Evolutionary conservation across 1,140 invertebrate species (phyloP).

Genomic region (Drosophila parabipectinata): DNA sequence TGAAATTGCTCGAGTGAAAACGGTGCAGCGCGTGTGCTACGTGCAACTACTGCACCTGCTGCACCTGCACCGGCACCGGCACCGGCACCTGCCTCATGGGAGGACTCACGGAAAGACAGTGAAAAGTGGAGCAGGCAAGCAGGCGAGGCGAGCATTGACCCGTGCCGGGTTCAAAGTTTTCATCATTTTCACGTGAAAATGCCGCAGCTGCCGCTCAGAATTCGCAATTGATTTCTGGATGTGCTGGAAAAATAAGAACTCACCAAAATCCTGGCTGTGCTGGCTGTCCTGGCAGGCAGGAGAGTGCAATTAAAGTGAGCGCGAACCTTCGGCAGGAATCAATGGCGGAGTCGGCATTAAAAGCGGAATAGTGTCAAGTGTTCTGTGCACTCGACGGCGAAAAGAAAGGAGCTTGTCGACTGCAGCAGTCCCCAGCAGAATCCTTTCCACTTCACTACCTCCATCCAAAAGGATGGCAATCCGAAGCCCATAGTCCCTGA

Average conservation of each 20-base stretch:
- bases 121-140: constrained; percentile 15
- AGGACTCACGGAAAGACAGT: background rate
- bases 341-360: constrained; percentile 30
- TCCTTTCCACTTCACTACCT: background rate
- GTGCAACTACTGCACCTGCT: constrained; percentile 3
- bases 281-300: background rate
- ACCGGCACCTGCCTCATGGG: background rate
- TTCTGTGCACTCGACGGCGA: constrained; percentile 1
- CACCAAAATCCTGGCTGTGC: background rate
- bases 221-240: background rate
- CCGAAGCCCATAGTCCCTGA: constrained; percentile 16
- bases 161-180: constrained; percentile 15
- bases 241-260: background rate
- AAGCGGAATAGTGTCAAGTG: constrained; percentile 42
- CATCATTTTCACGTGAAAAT: constrained; percentile 12
- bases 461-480: background rate
- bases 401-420: constrained; percentile 29
- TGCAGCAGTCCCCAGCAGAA: constrained; percentile 16
- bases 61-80: background rate
- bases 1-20: constrained; percentile 42
- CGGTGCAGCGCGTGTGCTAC: constrained; percentile 31
- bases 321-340: constrained; percentile 38
- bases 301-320: constrained; percentile 34
- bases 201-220: background rate
- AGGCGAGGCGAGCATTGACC: constrained; percentile 17